Percentiles rank a stretch among this genome's conserved stretches.
phyloP scores from a whole-genome alignment of 2,888 invertebrate genomes.

The Aleiodes alternator region DNA sequence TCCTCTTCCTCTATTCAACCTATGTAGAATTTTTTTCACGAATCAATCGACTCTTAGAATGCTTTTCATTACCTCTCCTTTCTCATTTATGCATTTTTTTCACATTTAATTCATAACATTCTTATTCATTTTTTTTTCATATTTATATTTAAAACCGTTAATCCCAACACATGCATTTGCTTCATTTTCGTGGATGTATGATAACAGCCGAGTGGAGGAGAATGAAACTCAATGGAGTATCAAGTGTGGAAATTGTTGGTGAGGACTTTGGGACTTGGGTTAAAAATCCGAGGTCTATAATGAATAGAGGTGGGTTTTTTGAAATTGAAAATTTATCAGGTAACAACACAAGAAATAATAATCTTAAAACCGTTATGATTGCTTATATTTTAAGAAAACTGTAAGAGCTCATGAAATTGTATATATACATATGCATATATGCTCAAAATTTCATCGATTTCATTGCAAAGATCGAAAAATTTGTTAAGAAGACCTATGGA shows the following conservation, averaged over 20 bases:
- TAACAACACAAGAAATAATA: background rate
- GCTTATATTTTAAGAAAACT: too few relatives aligned
- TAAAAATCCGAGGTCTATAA: constrained; percentile 57
- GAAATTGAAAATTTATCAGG: constrained; percentile 6
- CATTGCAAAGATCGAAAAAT: background rate
- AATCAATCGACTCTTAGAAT: too few relatives aligned
- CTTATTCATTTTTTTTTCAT: constrained; percentile 34
- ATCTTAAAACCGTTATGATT: too few relatives aligned
- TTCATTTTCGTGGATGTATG: constrained; percentile 62
- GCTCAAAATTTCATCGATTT: too few relatives aligned
- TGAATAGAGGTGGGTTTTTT: constrained; percentile 67
- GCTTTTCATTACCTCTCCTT: background rate
- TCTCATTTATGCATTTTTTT: constrained; percentile 5
- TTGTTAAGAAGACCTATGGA: too few relatives aligned
- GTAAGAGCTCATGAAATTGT: too few relatives aligned
- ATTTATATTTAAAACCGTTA: constrained; percentile 39
- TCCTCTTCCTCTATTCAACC: too few relatives aligned
- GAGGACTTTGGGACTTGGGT: constrained; percentile 64
- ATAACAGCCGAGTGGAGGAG: constrained; percentile 71
- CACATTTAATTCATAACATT: background rate
- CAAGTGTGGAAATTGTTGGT: constrained; percentile 62
- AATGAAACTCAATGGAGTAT: constrained; percentile 65
- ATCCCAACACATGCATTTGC: constrained; percentile 63
- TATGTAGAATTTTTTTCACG: too few relatives aligned
- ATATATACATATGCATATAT: too few relatives aligned